phyloP scores from a whole-genome alignment of 2,888 invertebrate genomes.

The Drosophila meridiana region DNA sequence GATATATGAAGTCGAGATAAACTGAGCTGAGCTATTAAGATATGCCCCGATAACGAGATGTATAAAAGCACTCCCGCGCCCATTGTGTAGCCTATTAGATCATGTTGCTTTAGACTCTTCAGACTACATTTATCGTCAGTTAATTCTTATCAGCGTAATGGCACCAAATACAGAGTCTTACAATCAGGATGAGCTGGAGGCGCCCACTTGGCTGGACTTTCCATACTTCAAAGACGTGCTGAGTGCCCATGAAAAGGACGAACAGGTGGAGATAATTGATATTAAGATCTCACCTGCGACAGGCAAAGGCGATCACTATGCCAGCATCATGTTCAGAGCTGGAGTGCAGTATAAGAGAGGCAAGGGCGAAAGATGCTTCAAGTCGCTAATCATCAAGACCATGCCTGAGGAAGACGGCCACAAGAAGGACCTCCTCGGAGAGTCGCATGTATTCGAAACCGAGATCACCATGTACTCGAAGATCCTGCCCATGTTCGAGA shows the following conservation, averaged over 20 bases:
- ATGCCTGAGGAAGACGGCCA: slow-evolving; percentile 71
- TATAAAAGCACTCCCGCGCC: slow-evolving; percentile 24
- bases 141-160: slow-evolving; percentile 33
- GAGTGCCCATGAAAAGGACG: slow-evolving; percentile 31
- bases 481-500: slow-evolving; percentile 72
- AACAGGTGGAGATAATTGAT: slow-evolving; percentile 28
- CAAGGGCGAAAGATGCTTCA: slow-evolving; percentile 36
- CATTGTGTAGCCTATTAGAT: slow-evolving; percentile 11
- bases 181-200: slow-evolving; percentile 60
- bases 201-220: slow-evolving; percentile 64
- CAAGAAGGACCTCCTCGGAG: slow-evolving; percentile 66
- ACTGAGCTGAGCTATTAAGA: neutral
- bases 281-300: slow-evolving; percentile 52
- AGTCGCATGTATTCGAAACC: slow-evolving; percentile 63
- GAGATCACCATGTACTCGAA: slow-evolving; percentile 76
- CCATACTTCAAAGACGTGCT: slow-evolving; percentile 57
- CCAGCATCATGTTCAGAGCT: slow-evolving; percentile 67
- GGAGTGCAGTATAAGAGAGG: slow-evolving; percentile 33
- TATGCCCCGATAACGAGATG: slow-evolving; percentile 43
- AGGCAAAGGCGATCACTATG: slow-evolving; percentile 67
- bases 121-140: neutral
- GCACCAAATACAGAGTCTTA: slow-evolving; percentile 30
- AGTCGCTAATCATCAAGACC: slow-evolving; percentile 70
- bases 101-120: neutral
- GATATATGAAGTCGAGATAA: slow-evolving; percentile 1